phyloP scores from a whole-genome alignment of 2,888 invertebrate genomes.

The Stramonita haemastoma region DNA sequence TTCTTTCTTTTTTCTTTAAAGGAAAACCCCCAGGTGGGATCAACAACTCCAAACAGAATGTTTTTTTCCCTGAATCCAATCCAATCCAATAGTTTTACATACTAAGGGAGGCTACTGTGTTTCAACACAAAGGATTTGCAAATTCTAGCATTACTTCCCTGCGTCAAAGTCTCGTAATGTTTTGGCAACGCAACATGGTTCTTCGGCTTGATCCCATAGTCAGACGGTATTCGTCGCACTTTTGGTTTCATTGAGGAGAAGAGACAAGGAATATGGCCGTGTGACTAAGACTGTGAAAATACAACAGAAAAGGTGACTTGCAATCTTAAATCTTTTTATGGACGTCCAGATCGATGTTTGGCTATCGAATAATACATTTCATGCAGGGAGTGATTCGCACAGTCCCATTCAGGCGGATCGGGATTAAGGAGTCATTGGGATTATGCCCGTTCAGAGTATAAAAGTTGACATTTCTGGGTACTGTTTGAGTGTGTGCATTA shows the following conservation, averaged over 20 bases:
- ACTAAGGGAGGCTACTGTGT: background rate
- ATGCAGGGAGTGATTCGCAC: too few species aligned
- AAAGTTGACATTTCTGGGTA: too few species aligned
- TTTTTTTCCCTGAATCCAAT: background rate
- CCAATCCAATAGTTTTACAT: background rate
- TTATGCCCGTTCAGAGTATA: too few species aligned
- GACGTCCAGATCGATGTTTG: background rate
- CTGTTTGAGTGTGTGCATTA: too few species aligned
- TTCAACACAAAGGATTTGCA: background rate
- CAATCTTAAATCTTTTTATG: background rate
- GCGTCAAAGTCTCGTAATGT: background rate
- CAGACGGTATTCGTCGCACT: background rate
- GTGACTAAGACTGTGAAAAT: background rate
- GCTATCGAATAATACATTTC: background rate
- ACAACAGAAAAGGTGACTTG: background rate
- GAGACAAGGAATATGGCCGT: too few species aligned
- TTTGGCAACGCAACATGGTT: conserved; percentile 6
- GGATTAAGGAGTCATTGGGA: too few species aligned
- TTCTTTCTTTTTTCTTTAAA: too few species aligned
- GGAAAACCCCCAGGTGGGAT: too few species aligned
- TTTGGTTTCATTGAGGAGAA: background rate
- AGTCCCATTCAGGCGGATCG: too few species aligned
- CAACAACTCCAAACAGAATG: background rate
- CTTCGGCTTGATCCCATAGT: background rate
- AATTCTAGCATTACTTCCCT: background rate